A percentile compares a stretch with the other conserved stretches of the same genome.
phyloP scores from a whole-genome alignment of 1,140 invertebrate species.

The Coelopa frigida region DNA sequence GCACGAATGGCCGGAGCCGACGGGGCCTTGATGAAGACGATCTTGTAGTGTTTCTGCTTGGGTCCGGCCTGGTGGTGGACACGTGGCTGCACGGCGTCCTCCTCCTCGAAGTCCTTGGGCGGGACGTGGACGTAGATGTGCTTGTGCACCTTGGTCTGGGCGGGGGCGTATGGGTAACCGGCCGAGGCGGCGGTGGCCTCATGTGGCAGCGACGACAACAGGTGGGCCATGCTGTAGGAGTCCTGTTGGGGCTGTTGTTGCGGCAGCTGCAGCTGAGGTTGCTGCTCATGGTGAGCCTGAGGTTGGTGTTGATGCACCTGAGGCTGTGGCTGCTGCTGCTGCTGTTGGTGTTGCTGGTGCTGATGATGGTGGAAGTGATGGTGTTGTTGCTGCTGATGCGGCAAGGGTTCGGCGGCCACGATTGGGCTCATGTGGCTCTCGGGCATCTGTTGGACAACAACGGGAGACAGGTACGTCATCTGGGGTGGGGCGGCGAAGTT shows the following conservation, averaged over 20 bases:
- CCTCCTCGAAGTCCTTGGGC: conserved; percentile 64
- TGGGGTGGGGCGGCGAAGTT: conserved; percentile 29
- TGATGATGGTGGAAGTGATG: conserved; percentile 3
- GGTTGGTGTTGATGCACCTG: conserved; percentile 12
- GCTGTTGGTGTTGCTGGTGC: conserved; percentile 13
- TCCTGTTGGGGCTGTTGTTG: conserved; percentile 22
- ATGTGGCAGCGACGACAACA: conserved; percentile 30
- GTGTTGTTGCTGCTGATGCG: no score
- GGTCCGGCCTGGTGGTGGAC: conserved; percentile 50
- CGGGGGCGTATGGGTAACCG: conserved; percentile 30
- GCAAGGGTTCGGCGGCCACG: no score
- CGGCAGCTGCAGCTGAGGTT: background rate
- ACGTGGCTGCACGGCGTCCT: conserved; percentile 47
- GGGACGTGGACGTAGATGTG: conserved; percentile 76
- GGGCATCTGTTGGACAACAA: no score
- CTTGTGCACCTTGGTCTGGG: conserved; percentile 53
- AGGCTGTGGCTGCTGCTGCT: conserved; percentile 3
- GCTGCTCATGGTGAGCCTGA: background rate
- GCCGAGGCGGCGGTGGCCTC: conserved; percentile 15
- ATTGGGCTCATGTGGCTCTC: no score
- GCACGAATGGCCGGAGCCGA: conserved; percentile 63
- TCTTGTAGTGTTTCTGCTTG: conserved; percentile 77
- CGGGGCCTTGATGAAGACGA: conserved; percentile 81
- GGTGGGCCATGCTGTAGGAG: conserved; percentile 39
- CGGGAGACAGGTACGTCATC: conserved; percentile 11